Percentiles rank a stretch among this genome's conserved stretches.
These are phyloP conservation scores for Chaenogobius annularis DNA, from an alignment of 2,113 vertebrate genomes.

Conservation along the genomic window DNA sequence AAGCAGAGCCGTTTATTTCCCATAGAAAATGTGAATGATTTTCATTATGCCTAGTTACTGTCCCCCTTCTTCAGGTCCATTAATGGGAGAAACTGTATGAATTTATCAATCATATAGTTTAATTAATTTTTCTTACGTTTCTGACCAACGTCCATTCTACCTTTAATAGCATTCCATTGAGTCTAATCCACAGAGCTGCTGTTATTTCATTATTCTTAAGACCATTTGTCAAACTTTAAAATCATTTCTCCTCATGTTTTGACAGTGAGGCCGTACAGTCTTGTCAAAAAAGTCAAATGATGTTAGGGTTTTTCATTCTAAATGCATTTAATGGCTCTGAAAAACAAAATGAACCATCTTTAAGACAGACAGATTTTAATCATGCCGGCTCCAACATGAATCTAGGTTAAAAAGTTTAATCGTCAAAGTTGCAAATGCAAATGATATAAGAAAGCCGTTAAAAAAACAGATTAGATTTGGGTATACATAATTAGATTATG, in stretches of 20 bases:
- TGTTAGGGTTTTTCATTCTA: no score
- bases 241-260: slow-evolving; percentile 1
- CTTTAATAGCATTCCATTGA: not conserved
- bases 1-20: no score
- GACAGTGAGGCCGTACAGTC: not conserved
- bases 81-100: no score
- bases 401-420: not conserved
- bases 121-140: not conserved
- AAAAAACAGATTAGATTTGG: no score
- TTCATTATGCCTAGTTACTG: no score
- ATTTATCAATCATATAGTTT: not conserved
- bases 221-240: slow-evolving; percentile 11
- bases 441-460: no score
- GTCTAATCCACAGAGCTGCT: not conserved
- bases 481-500: no score
- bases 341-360: not conserved
- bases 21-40: no score
- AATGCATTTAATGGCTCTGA: slow-evolving; percentile 6
- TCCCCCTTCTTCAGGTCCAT: no score
- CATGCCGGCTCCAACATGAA: not conserved
- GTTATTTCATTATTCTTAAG: not conserved
- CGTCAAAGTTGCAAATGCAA: not conserved
- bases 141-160: not conserved
- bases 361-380: not conserved
- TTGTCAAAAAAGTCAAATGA: slow-evolving; percentile 9